These are phyloP conservation scores for Fundulus diaphanus DNA, from an alignment of 2,797 vertebrate genomes.

Conservation along the genomic window DNA sequence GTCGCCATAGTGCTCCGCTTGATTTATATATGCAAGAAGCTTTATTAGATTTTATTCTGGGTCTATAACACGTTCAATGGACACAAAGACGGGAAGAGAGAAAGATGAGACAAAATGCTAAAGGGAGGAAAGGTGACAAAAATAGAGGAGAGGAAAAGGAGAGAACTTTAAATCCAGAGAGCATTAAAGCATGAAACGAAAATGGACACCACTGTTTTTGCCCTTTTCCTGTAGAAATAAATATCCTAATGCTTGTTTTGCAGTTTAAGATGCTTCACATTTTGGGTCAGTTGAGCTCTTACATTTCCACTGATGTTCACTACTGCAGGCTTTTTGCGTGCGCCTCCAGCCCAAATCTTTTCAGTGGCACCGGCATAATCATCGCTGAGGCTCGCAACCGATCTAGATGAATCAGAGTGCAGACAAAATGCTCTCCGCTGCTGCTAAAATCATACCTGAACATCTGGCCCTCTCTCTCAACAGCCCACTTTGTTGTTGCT, in stretches of 20 bases:
- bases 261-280: neutral
- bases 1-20: no score
- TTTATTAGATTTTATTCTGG: no score
- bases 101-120: no score
- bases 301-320: neutral
- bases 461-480: conserved; percentile 70
- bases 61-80: no score
- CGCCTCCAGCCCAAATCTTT: conserved; percentile 29
- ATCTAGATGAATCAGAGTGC: conserved; percentile 54
- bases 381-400: conserved; percentile 32
- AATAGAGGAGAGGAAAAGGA: no score
- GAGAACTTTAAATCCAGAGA: neutral
- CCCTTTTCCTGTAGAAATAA: neutral
- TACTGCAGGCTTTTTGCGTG: conserved; percentile 4
- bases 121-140: no score
- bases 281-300: neutral
- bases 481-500: conserved; percentile 61
- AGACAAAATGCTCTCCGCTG: conserved; percentile 32
- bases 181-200: neutral
- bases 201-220: neutral
- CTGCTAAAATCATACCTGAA: conserved; percentile 54
- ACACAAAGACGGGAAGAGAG: no score
- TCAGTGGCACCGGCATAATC: conserved; percentile 47
- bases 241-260: neutral
- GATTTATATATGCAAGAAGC: no score